Base-by-base conservation (phyloP, 2,888 invertebrate species). In the Drosophila seclusa region DNA sequence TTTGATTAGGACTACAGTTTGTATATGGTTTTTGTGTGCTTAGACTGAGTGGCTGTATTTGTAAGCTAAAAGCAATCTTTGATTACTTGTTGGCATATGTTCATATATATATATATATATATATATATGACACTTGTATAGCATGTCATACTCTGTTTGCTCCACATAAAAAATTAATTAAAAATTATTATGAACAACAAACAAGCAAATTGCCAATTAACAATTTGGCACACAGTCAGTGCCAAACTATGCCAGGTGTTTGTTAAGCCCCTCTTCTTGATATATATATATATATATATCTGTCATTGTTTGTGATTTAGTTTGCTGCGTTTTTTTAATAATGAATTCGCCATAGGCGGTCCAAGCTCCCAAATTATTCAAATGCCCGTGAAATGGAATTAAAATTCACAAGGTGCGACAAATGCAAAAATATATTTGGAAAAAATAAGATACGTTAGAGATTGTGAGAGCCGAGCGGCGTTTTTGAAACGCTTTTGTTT, bases 311-410 rank as follows among this genome's bases (percentile, higher is more conserved):
- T 69, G 59, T 69, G 72, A 82, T 84, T 82, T 82, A 73, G 63
- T 70, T 83, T 67, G 72, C 75, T 64, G 75, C 62, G 49, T 66
- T 68, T 79, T 49, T 76, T 76, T 79, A 87, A 87, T 85, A 80
- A 81, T 80, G 79, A 88, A 88, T 77, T 80, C 88, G 77, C 88
- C 73, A 83, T 82, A 77, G 90, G 89, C 76, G 85, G 77, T 65
- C 76, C 74, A 21, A 16, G 16, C 54, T 73, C 59, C 45, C 60
- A 50, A 60, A 10, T 38, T 38, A 42, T 21, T 57, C 31, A 21
- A 31, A 21, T 42, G 21, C 42, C 55, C 62, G 72, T 59, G 73
- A 76, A 80, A 68, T 27, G 61, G 77, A 18, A 57, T 57, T 75
- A 68, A 71, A 71, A 70, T 60, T 57, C 65, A 50, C 58, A 73